Percentiles rank a stretch among this genome's conserved stretches.
Evolutionary conservation across 2,797 vertebrate genomes (phyloP).

Genomic region (Notolabrus celidotus): DNA sequence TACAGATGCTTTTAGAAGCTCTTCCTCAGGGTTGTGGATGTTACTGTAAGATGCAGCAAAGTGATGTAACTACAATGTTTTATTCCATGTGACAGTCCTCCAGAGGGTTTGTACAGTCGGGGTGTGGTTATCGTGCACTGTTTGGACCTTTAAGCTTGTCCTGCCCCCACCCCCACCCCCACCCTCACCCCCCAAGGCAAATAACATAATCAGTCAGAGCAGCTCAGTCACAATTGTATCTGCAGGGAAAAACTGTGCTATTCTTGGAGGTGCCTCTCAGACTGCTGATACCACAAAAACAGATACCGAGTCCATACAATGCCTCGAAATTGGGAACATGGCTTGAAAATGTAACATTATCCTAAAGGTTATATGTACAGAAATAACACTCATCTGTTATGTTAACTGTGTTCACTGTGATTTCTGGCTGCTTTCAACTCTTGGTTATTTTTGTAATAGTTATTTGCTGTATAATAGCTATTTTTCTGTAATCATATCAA

Average conservation of each 20-base stretch:
- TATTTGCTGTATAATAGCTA: neutral
- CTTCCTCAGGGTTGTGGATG: neutral
- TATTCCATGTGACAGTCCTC: constrained; percentile 30
- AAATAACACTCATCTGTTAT: constrained; percentile 3
- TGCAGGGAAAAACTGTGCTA: constrained; percentile 56
- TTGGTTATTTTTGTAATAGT: neutral
- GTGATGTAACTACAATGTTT: constrained; percentile 1
- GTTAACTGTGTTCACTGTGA: neutral
- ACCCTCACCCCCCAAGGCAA: constrained; percentile 65
- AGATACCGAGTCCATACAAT: constrained; percentile 32
- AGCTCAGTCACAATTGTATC: constrained; percentile 60
- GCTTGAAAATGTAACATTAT: neutral
- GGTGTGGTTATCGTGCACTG: constrained; percentile 35
- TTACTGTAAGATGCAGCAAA: neutral
- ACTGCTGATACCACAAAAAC: constrained; percentile 48
- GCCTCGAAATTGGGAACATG: constrained; percentile 20
- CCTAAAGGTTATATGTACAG: neutral
- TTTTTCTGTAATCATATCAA: neutral
- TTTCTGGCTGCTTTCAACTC: neutral
- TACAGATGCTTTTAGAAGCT: neutral
- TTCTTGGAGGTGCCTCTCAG: constrained; percentile 56
- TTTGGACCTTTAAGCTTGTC: constrained; percentile 28
- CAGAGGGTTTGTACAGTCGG: constrained; percentile 12
- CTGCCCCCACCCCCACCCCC: too few relatives aligned
- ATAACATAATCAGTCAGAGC: constrained; percentile 56